Evolutionary conservation across 2,113 vertebrate genomes (phyloP).

Genomic region (Oreotrochilus melanogaster): DNA sequence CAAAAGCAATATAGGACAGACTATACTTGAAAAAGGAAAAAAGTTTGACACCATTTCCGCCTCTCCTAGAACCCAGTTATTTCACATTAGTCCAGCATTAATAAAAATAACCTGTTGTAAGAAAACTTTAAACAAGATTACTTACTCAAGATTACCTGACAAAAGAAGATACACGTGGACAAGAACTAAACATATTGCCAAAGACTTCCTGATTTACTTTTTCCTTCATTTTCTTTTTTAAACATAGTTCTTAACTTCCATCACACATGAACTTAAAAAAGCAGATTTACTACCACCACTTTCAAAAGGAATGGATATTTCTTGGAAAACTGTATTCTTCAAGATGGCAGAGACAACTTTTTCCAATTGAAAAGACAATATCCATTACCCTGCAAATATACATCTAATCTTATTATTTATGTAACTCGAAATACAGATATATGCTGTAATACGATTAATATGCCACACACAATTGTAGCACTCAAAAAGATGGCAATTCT

Average conservation of each 20-base stretch:
- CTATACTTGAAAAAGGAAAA: conserved; percentile 88
- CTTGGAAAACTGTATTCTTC: not conserved
- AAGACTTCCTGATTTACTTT: not conserved
- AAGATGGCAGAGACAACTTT: not conserved
- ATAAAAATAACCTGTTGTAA: not conserved
- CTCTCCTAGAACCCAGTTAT: not conserved
- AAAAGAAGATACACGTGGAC: not conserved
- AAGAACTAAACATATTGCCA: not conserved
- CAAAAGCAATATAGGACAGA: conserved; percentile 96
- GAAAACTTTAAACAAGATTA: not conserved
- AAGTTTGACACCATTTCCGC: not conserved
- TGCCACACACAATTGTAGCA: not conserved
- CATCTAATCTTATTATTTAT: not conserved
- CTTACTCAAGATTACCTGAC: not conserved
- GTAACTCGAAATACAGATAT: not conserved
- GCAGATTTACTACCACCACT: not conserved
- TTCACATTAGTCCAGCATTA: not conserved
- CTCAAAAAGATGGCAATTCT: not conserved
- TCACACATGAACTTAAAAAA: not conserved
- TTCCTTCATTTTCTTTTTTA: not conserved
- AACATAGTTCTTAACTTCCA: not conserved
- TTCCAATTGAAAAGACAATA: not conserved
- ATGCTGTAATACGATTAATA: not conserved
- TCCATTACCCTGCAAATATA: not conserved
- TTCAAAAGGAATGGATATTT: not conserved